phyloP scores from a whole-genome alignment of 2,888 invertebrate species.

The Beris chalybata region DNA sequence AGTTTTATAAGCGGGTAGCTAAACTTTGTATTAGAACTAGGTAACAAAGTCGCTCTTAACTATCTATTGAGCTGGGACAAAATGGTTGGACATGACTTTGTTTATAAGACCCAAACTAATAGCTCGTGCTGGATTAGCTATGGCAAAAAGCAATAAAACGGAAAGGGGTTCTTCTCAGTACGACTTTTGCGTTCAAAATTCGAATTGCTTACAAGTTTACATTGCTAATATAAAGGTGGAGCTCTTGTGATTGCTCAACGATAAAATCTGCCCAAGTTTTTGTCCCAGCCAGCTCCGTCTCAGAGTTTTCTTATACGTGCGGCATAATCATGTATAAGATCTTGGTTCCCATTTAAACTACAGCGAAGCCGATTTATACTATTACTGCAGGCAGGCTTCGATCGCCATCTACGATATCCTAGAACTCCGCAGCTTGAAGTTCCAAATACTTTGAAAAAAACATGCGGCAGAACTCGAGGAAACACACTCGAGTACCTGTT shows the following conservation, averaged over 20 bases:
- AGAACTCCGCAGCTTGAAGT: constrained; percentile 4
- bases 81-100: too few species aligned
- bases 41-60: too few species aligned
- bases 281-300: neutral
- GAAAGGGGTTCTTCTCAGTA: too few species aligned
- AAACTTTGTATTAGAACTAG: too few species aligned
- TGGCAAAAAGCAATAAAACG: too few species aligned
- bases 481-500: neutral
- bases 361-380: neutral
- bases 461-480: neutral
- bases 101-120: too few species aligned
- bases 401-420: constrained; percentile 16
- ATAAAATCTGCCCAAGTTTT: constrained; percentile 18
- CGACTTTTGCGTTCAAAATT: too few species aligned
- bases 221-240: constrained; percentile 10
- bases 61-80: too few species aligned
- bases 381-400: neutral
- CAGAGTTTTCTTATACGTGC: constrained; percentile 3
- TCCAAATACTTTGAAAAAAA: neutral
- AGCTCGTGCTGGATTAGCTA: too few species aligned
- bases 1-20: too few species aligned
- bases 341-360: constrained; percentile 5
- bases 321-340: constrained; percentile 6
- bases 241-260: constrained; percentile 12
- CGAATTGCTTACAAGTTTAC: too few species aligned